Base-by-base conservation (phyloP, 2,113 vertebrate genomes). In the Panthera tigris region DNA sequence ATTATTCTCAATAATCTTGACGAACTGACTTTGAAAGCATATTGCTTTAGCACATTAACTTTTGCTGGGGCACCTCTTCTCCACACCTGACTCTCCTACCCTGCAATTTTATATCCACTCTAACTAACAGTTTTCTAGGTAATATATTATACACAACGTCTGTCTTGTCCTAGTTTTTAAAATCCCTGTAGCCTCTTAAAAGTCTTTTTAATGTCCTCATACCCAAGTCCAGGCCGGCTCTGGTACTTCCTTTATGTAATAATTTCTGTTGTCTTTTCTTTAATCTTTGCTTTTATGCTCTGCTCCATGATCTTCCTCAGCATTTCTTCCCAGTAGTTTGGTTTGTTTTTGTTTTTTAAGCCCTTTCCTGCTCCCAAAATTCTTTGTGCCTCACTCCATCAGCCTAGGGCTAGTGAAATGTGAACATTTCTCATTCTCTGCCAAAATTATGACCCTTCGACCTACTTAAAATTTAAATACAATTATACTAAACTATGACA, bases 31-130 rank as follows among this genome's bases (percentile, higher is more conserved):
- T 92, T 91, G 94, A 95, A 97, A 97, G 97, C 97, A 94, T 89
- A 97, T 95, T 95, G 97, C 94, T 97, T 97, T 96, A 97, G 94
- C 94, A 90, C 87, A 95, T 95, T 98, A 96, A 96, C 92, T 97
- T 97, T 94, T 68, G 73, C 90, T 78, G 48, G 90, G 73, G 8
- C 45, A 94, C 87, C 55, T 97, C 97, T 92, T 87, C 7, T 66
- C 73, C 50, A 98, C 69, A 97, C 87, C 87, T 96, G 89, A 96
- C 57, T 97, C 87, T 94, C 76, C 69, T 96, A 89, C 65, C 83
- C 80, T 94, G 45, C 81, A 97, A 97, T 97, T 97, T 97, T 96
- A 95, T 95, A 95, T 90, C 89, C 16, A 83, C 92, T 97, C 68
- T 97, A 96, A 95, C 91, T 73, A 96, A 89, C 57, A 93, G 52